phyloP scores from a whole-genome alignment of 2,113 vertebrate genomes.

The Lates calcarifer region DNA sequence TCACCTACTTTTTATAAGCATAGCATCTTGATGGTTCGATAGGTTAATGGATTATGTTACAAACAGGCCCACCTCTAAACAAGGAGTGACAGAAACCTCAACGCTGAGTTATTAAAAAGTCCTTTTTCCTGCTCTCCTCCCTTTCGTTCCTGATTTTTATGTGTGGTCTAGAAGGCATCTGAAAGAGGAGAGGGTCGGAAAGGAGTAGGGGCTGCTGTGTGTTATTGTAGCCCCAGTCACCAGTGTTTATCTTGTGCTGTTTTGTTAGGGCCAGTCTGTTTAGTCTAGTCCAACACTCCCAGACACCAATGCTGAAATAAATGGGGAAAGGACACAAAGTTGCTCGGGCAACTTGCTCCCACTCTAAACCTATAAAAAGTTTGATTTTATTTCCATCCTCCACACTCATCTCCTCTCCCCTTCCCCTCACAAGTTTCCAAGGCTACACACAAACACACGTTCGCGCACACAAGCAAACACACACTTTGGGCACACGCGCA shows the following conservation, averaged over 20 bases:
- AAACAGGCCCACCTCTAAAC: neutral
- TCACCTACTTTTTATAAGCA: neutral
- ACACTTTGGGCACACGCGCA: slow-evolving; percentile 17
- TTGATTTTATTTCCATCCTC: slow-evolving; percentile 58
- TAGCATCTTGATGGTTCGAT: neutral
- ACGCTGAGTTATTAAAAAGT: slow-evolving; percentile 6
- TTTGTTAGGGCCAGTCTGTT: slow-evolving; percentile 80
- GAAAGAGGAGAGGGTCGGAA: slow-evolving; percentile 20
- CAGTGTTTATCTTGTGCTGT: slow-evolving; percentile 83
- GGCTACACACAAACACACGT: slow-evolving; percentile 48
- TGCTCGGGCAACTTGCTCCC: slow-evolving; percentile 72
- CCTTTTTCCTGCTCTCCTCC: neutral
- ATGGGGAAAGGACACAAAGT: slow-evolving; percentile 70
- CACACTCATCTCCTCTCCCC: slow-evolving; percentile 12
- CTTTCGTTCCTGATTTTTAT: slow-evolving; percentile 48
- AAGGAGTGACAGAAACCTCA: neutral
- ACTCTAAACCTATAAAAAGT: slow-evolving; percentile 72
- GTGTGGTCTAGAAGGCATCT: slow-evolving; percentile 64
- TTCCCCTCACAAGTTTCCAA: slow-evolving; percentile 53
- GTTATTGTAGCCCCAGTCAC: slow-evolving; percentile 77
- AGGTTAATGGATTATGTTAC: neutral
- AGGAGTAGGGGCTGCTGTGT: slow-evolving; percentile 63
- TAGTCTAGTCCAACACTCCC: slow-evolving; percentile 82
- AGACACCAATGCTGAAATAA: slow-evolving; percentile 78
- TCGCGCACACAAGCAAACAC: slow-evolving; percentile 10